Evolutionary conservation across 2,888 invertebrate species (phyloP).

Genomic region (Notodromas monacha): DNA sequence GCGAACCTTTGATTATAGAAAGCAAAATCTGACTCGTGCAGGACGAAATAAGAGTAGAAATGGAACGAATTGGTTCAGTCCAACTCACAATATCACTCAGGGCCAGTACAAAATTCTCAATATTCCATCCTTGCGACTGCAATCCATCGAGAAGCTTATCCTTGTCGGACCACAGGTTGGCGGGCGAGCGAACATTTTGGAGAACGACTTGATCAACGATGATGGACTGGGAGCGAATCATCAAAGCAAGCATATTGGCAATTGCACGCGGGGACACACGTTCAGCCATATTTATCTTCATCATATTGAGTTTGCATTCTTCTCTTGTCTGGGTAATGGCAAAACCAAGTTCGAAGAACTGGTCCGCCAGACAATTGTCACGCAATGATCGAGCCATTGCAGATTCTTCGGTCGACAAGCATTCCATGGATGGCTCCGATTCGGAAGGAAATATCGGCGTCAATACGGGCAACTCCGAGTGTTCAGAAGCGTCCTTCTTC

Average conservation of each 20-base stretch:
- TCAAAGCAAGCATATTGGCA: constrained; percentile 48
- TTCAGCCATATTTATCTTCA: constrained; percentile 39
- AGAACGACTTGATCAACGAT: constrained; percentile 23
- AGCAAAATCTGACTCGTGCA: too few relatives aligned
- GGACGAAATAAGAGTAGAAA: too few relatives aligned
- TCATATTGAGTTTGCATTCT: constrained; percentile 50
- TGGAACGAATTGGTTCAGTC: too few relatives aligned
- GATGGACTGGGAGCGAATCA: constrained; percentile 48
- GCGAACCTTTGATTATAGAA: too few relatives aligned
- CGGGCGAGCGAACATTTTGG: constrained; percentile 11
- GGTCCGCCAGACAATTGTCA: constrained; percentile 26
- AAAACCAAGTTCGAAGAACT: constrained; percentile 70
- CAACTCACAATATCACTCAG: constrained; percentile 41
- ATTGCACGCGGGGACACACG: constrained; percentile 48
- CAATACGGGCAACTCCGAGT: too few relatives aligned
- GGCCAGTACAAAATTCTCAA: constrained; percentile 70
- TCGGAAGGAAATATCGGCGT: too few relatives aligned
- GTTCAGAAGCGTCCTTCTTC: too few relatives aligned
- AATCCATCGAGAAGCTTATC: constrained; percentile 12
- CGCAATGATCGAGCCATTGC: neutral
- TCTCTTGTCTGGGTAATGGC: constrained; percentile 52
- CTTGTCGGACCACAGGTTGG: constrained; percentile 14
- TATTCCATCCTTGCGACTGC: constrained; percentile 39
- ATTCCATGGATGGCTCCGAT: too few relatives aligned
- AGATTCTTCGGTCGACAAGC: neutral